Conservation (phyloP, 2,797 vertebrate genomes). For the Mycteria americana region DNA sequence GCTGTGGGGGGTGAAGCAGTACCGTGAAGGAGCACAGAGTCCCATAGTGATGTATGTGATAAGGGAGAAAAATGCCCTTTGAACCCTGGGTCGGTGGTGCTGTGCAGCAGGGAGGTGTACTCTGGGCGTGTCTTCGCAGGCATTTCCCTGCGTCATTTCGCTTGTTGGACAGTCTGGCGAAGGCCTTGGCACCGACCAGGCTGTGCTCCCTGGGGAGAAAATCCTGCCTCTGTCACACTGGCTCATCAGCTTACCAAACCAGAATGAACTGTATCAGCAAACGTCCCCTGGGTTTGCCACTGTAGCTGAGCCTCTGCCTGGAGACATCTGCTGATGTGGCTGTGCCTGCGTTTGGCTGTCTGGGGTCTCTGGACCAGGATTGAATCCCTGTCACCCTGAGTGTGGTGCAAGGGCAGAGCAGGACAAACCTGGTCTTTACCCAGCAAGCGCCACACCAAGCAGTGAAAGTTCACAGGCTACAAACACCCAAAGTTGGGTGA, state of each 20-base stretch:
- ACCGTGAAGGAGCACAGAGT: not conserved
- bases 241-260: not conserved
- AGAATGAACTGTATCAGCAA: not conserved
- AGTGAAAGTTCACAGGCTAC: not conserved
- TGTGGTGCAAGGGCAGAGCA: not conserved
- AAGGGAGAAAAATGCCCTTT: not conserved
- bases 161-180: not conserved
- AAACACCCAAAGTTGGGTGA: not conserved
- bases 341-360: not conserved
- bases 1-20: not conserved
- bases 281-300: not conserved
- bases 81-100: not conserved
- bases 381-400: accelerated
- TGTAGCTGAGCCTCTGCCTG: not conserved
- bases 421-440: not conserved
- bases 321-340: not conserved
- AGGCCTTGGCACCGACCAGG: not conserved
- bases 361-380: not conserved
- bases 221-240: not conserved
- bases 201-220: not conserved
- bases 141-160: accelerated
- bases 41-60: accelerated
- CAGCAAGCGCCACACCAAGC: not conserved
- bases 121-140: accelerated
- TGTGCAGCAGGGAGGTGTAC: not conserved